phyloP scores from a whole-genome alignment of 2,113 vertebrate genomes.

The Ginglymostoma cirratum region DNA sequence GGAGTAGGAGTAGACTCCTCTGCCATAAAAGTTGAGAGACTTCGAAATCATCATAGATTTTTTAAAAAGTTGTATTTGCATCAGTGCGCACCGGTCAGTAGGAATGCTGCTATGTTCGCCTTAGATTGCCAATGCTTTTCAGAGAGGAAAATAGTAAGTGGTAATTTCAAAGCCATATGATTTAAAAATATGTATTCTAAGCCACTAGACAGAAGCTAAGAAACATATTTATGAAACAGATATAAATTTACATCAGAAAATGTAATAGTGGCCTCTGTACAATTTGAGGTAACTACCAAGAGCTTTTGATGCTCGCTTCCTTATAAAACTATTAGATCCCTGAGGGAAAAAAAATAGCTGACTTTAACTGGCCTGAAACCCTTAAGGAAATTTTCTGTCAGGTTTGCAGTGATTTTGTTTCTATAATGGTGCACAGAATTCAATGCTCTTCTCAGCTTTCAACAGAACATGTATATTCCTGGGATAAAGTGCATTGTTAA shows the following conservation, averaged over 20 bases:
- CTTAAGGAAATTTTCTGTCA: neutral
- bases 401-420: neutral
- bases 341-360: neutral
- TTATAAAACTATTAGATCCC: neutral
- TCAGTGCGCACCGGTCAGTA: neutral
- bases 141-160: neutral
- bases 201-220: neutral
- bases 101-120: neutral
- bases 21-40: neutral
- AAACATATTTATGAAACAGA: neutral
- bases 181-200: neutral
- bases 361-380: neutral
- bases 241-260: neutral
- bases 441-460: no score
- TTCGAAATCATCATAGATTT: neutral
- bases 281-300: neutral
- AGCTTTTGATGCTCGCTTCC: neutral
- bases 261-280: neutral
- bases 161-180: neutral
- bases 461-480: neutral
- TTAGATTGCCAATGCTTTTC: neutral
- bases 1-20: neutral
- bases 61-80: no score
- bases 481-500: neutral
- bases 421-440: neutral